These are phyloP conservation scores for Ammospiza nelsoni DNA, from an alignment of 2,113 vertebrate species.

Conservation along the genomic window DNA sequence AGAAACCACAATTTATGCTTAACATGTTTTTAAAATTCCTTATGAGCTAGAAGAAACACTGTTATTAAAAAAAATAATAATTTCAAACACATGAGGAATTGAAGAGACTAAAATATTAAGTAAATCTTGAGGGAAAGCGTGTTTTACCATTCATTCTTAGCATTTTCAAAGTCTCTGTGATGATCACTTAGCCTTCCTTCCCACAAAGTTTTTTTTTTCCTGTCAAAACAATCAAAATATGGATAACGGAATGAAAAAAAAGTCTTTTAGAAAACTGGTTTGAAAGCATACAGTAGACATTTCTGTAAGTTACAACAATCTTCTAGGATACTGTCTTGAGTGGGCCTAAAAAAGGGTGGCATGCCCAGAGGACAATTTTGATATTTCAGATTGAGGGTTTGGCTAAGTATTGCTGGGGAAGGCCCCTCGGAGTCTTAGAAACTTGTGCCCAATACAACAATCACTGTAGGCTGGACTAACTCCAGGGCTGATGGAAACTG, in stretches of 20 bases:
- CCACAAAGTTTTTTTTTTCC: neutral
- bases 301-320: neutral
- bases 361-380: neutral
- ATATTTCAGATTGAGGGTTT: neutral
- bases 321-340: neutral
- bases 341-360: neutral
- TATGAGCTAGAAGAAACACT: neutral
- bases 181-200: neutral
- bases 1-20: neutral
- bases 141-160: neutral
- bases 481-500: neutral
- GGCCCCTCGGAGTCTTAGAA: neutral
- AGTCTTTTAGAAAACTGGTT: neutral
- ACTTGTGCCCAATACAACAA: neutral
- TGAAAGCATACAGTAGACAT: neutral
- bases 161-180: neutral
- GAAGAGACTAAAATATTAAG: neutral
- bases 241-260: neutral
- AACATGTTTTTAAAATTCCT: neutral
- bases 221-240: neutral
- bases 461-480: neutral
- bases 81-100: neutral
- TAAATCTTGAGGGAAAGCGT: neutral
- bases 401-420: neutral
- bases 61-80: neutral